Percentiles rank a stretch among this genome's conserved stretches.
phyloP scores from a whole-genome alignment of 2,113 vertebrate species.

The Alosa alosa region DNA sequence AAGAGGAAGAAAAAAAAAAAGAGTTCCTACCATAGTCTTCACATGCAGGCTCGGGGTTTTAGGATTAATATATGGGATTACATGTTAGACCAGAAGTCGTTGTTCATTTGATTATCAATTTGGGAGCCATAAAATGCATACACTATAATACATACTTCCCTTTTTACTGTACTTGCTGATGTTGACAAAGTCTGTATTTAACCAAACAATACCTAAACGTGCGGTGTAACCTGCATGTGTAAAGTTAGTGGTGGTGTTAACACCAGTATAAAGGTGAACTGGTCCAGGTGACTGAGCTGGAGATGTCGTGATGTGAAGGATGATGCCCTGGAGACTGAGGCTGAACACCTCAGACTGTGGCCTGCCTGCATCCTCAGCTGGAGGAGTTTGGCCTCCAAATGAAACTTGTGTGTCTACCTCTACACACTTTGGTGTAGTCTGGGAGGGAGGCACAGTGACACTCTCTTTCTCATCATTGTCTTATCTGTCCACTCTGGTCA shows the following conservation, averaged over 20 bases:
- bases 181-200: not conserved
- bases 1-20: not conserved
- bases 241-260: not conserved
- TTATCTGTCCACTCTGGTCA: conserved; percentile 33
- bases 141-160: not conserved
- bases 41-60: not conserved
- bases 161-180: not conserved
- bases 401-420: not conserved
- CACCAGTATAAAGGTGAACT: not conserved
- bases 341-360: not conserved
- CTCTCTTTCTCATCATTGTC: conserved; percentile 46
- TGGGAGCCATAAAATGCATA: not conserved
- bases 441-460: conserved; percentile 22
- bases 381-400: not conserved
- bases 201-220: not conserved
- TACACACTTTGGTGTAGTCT: conserved; percentile 1
- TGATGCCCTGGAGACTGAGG: not conserved
- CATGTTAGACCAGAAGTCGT: not conserved
- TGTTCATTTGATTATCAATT: not conserved
- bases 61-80: not conserved
- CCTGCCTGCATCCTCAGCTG: not conserved
- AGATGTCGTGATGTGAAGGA: not conserved
- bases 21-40: not conserved
- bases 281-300: not conserved
- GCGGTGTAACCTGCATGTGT: not conserved